Conservation (phyloP, 2,888 invertebrate species). For the Crematogaster levior region DNA sequence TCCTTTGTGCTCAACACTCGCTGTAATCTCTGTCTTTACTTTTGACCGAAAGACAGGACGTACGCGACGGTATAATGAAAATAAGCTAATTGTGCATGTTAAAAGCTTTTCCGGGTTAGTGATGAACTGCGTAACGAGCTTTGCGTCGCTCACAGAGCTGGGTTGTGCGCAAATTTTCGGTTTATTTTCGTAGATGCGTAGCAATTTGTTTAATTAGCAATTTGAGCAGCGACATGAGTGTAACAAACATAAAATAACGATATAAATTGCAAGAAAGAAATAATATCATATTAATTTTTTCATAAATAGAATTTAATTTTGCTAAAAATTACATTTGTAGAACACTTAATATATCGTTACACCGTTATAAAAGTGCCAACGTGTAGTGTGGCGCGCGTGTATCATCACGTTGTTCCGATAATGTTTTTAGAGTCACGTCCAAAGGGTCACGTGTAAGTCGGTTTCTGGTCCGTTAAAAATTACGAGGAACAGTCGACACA, state of each 20-base stretch:
- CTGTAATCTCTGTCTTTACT: slow-evolving; percentile 35
- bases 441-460: not conserved
- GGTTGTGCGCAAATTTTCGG: not conserved
- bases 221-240: not conserved
- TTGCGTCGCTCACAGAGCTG: not conserved
- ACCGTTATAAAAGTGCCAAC: not conserved
- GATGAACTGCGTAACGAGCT: slow-evolving; percentile 16
- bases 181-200: not conserved
- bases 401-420: not conserved
- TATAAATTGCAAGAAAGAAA: not conserved
- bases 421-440: slow-evolving; percentile 12
- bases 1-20: not conserved
- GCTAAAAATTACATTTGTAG: not conserved
- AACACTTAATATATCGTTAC: not conserved
- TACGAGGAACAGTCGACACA: slow-evolving; percentile 27
- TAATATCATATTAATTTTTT: not conserved
- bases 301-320: not conserved
- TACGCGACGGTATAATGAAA: slow-evolving; percentile 22
- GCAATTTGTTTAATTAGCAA: not conserved
- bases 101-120: slow-evolving; percentile 3
- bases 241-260: not conserved
- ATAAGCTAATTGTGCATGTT: slow-evolving; percentile 48
- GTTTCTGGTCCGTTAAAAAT: slow-evolving; percentile 36
- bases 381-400: not conserved
- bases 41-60: slow-evolving; percentile 11